Base-by-base conservation (phyloP, 1,140 invertebrate species). In the Saccostrea echinata region DNA sequence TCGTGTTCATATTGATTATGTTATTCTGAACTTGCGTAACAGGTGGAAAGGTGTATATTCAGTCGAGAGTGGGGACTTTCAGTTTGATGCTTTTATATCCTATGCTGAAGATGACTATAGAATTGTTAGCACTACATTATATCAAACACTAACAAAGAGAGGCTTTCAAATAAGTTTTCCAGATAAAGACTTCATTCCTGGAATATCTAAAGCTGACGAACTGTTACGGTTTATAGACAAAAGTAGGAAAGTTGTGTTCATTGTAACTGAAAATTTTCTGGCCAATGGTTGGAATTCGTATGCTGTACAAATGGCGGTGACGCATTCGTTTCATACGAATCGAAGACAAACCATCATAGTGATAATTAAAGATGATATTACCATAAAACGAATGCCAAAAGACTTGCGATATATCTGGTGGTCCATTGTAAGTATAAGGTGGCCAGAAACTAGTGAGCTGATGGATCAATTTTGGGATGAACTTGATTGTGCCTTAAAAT, bases 101-200 rank as follows among this genome's bases (percentile, higher is more conserved):
- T 81, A 81, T 30, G 30, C 35, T n/a, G 51, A 82, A n/a, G 80
- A 51, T 11, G 51, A 82, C 16, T 82, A 82, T 33, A 12, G 13
- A 24, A 21, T 21, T 18, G 80, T 24, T 0, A 27, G 33, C 80
- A 82, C 11, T n/a, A 16, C 35, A n/a, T 24, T 82, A 13, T 82
- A 53, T 21, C 18, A 82, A 43, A 43, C 30, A 9, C 80, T 82
- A 3, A 82, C 80, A 8, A 3, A 43, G 6, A 11, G 16, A 33
- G 64, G 53, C 0, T 87, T 84, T 53, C 61, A 86, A 24, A 35
- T 85, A 1, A 84, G 82, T 18, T n/a, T 89, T 24, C 61, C 84
- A 21, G 84, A 84, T 1, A 84, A 64, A 35, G 55, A 84, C 4
- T 84, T 84, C 55, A 11, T 57, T 18, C 52, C 53, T 61, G 84